These are phyloP conservation scores for Lota lota DNA, from an alignment of 2,113 vertebrate genomes.

Conservation along the genomic window DNA sequence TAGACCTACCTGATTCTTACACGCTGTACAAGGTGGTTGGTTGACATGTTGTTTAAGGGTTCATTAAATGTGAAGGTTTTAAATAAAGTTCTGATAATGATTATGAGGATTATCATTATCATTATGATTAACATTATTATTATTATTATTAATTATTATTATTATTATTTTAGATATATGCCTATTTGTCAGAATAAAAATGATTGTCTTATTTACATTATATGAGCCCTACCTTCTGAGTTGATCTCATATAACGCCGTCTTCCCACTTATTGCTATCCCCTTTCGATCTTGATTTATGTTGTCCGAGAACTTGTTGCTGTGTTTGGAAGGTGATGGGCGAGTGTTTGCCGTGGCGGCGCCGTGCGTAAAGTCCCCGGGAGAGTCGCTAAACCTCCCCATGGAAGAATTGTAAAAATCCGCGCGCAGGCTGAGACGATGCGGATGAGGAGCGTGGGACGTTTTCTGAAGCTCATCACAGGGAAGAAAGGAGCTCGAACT, in stretches of 20 bases:
- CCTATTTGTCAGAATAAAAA: neutral
- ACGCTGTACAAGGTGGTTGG: too few species aligned
- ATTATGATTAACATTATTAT: constrained; percentile 6
- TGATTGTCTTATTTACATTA: neutral
- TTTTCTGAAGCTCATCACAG: constrained; percentile 68
- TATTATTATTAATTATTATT: constrained; percentile 6
- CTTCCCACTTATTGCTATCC: constrained; percentile 63
- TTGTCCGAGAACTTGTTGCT: constrained; percentile 72
- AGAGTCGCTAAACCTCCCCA: constrained; percentile 60
- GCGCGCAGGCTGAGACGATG: constrained; percentile 68
- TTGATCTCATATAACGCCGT: constrained; percentile 71
- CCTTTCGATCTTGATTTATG: constrained; percentile 66
- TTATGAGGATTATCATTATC: neutral
- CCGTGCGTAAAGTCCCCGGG: constrained; percentile 70
- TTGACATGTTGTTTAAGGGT: too few species aligned
- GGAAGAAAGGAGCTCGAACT: constrained; percentile 63
- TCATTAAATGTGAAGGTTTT: too few species aligned
- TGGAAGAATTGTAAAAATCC: constrained; percentile 62
- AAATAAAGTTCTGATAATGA: neutral
- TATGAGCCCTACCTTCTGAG: constrained; percentile 59
- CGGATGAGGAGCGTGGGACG: constrained; percentile 57
- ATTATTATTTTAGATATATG: neutral
- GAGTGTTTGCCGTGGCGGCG: constrained; percentile 48
- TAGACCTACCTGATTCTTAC: too few species aligned
- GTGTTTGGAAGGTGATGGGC: constrained; percentile 72